Evolutionary conservation across 2,113 vertebrate species (phyloP), one percentile per base, ranked within the genome.

Genomic region (Nicator chloris): DNA sequence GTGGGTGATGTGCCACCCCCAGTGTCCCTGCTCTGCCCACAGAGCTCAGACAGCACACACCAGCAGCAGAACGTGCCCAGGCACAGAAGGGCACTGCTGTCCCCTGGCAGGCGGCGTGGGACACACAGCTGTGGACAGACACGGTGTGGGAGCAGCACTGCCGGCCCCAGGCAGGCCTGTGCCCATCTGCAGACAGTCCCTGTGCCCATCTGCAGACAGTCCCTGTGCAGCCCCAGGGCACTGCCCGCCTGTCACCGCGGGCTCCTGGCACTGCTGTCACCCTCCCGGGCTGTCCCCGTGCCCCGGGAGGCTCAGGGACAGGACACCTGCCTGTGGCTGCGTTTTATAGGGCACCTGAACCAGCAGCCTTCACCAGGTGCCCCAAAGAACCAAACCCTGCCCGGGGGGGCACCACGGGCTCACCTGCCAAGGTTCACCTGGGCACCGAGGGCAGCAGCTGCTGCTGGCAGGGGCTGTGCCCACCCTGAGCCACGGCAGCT

Each of bases 101-200:
- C 35, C 61, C n/a, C 70, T 17, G 16, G n/a, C 63, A 57, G 2
- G 10, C 35, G 5, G 42, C 0, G 42, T 7, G 39, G 2, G 35
- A 42, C 28, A 49, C 51, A 35, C 5, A 14, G 24, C 7, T 9
- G 17, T 0, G 10, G n/a, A n/a, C n/a, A n/a, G 61, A 18, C n/a
- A 7, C 0, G 13, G 39, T 10, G 31, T 16, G 10, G 39, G 45
- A 18, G 1, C 2, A 53, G 54, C 5, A 0, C 44, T 59, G 73
- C 54, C 13, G 0, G 5, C 39, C 30, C 0, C 0, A 82, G 73
- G 14, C 54, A 44, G 47, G 4, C 13, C 33, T 37, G 64, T 5
- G 14, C 40, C 5, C 4, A 5, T 8, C 78, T 42, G 31, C 9
- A 35, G 57, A 11, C 42, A 8, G 17, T 9, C 49, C 31, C 40